A percentile compares a stretch with the other conserved stretches of the same genome.
phyloP scores from a whole-genome alignment of 2,888 invertebrate genomes.

The Sinhomidia bicolor region DNA sequence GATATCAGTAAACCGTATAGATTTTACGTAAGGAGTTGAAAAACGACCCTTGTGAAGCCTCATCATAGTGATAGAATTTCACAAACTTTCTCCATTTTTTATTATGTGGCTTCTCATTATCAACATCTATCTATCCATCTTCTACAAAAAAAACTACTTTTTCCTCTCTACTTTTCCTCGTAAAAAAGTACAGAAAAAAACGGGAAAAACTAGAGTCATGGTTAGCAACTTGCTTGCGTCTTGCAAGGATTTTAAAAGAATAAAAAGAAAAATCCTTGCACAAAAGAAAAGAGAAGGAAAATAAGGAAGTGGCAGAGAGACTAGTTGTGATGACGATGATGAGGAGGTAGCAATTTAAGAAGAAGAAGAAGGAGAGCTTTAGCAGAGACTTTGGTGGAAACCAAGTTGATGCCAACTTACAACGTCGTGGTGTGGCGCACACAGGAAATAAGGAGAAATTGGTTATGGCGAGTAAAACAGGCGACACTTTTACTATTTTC shows the following conservation, averaged over 20 bases:
- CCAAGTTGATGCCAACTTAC: constrained; percentile 2
- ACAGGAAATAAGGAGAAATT: neutral
- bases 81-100: neutral
- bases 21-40: neutral
- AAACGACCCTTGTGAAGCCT: neutral
- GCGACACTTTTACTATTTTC: constrained; percentile 23
- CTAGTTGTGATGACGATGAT: no score
- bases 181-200: neutral
- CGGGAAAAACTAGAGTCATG: neutral
- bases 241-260: neutral
- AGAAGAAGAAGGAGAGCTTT: constrained; percentile 3
- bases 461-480: constrained; percentile 5
- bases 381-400: neutral
- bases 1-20: neutral
- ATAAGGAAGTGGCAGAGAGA: neutral
- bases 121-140: constrained; percentile 13
- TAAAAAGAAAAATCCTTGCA: neutral
- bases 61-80: constrained; percentile 3
- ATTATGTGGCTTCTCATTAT: constrained; percentile 33
- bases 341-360: no score
- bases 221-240: no score
- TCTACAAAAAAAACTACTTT: no score
- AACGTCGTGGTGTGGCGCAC: neutral
- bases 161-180: neutral
- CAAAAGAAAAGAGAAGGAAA: neutral